phyloP scores from a whole-genome alignment of 1,140 invertebrate genomes.

The Ctenoplectra terminalis region DNA sequence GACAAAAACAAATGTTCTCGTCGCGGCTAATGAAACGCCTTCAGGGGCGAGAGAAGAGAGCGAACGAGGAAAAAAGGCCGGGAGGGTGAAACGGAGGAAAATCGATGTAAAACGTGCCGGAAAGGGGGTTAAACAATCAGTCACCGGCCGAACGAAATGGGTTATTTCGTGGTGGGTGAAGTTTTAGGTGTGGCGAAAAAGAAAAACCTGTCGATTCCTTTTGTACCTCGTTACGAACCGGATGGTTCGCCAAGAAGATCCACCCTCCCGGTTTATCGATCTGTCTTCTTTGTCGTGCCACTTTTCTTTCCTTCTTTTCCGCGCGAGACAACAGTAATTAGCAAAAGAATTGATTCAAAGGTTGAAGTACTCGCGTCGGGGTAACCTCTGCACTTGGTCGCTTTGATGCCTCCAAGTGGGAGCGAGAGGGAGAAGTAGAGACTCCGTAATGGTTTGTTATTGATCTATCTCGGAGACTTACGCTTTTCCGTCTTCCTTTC shows the following conservation, averaged over 20 bases:
- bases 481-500: constrained; percentile 67
- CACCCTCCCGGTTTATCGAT: constrained; percentile 22
- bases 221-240: background rate
- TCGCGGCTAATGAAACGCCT: constrained; percentile 58
- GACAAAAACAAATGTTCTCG: constrained; percentile 58
- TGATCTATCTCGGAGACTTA: constrained; percentile 72
- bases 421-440: constrained; percentile 47
- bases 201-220: constrained; percentile 56
- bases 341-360: constrained; percentile 32
- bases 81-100: constrained; percentile 30
- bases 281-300: constrained; percentile 13
- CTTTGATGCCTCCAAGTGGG: constrained; percentile 58
- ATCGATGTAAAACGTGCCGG: constrained; percentile 44
- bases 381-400: constrained; percentile 12
- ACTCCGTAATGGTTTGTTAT: constrained; percentile 79
- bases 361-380: constrained; percentile 6
- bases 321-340: constrained; percentile 40
- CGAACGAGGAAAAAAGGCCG: constrained; percentile 7
- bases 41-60: background rate
- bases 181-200: constrained; percentile 48
- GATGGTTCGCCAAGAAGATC: constrained; percentile 19
- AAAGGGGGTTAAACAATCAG: constrained; percentile 44
- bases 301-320: background rate
- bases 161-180: constrained; percentile 40
- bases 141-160: constrained; percentile 27